Evolutionary conservation across 2,888 invertebrate species (phyloP).

Genomic region (Cryptocephalus moraei): DNA sequence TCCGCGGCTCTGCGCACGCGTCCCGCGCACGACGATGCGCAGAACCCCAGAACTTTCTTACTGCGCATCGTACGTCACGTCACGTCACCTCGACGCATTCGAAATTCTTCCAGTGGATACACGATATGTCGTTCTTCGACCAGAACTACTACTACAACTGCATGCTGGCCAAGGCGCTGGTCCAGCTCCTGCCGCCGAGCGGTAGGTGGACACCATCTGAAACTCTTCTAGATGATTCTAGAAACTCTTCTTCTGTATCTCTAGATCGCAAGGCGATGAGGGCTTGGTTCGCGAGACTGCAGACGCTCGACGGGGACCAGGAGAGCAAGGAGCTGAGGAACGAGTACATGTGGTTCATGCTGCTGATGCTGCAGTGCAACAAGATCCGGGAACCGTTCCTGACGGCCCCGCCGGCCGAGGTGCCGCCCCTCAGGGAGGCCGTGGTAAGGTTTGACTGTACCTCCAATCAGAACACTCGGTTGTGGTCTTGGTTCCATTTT

Average conservation of each 20-base stretch:
- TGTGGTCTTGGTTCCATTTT: too few relatives aligned
- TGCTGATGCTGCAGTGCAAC: constrained; percentile 37
- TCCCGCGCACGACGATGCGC: too few relatives aligned
- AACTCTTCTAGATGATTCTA: not conserved
- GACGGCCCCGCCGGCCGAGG: constrained; percentile 26
- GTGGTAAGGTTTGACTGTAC: constrained; percentile 19
- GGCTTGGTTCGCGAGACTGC: constrained; percentile 35
- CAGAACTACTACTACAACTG: constrained; percentile 39
- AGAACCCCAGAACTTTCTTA: too few relatives aligned
- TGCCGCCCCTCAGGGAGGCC: constrained; percentile 30
- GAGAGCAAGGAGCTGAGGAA: constrained; percentile 30
- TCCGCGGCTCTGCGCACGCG: too few relatives aligned
- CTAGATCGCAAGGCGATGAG: constrained; percentile 27
- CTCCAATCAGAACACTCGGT: too few relatives aligned
- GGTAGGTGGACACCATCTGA: constrained; percentile 22
- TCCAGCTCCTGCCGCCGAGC: constrained; percentile 34
- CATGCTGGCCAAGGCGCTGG: constrained; percentile 37
- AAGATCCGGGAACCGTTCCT: constrained; percentile 35
- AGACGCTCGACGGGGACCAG: constrained; percentile 24
- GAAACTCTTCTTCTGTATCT: too few relatives aligned
- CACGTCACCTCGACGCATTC: too few relatives aligned
- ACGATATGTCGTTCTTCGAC: constrained; percentile 12
- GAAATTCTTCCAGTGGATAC: too few relatives aligned
- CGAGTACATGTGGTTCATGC: constrained; percentile 40
- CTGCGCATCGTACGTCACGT: too few relatives aligned